Conservation (phyloP, 2,888 invertebrate species). For the Malacosoma neustria region DNA sequence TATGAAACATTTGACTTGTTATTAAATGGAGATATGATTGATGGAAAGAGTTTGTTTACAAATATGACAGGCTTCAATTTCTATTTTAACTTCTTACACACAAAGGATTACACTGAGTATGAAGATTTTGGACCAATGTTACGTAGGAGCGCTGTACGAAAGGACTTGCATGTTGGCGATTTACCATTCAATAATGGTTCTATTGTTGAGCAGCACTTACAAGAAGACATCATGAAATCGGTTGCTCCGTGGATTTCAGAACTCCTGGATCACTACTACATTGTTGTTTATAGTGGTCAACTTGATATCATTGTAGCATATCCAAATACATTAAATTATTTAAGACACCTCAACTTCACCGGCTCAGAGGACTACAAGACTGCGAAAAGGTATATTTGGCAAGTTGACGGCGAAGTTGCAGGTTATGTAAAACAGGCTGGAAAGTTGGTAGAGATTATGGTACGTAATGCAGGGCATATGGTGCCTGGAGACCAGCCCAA, state of each 20-base stretch:
- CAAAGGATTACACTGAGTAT: slow-evolving; percentile 68
- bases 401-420: slow-evolving; percentile 79
- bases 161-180: slow-evolving; percentile 90
- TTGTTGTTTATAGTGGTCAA: slow-evolving; percentile 92
- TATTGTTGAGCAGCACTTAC: slow-evolving; percentile 81
- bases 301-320: slow-evolving; percentile 94
- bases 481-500: slow-evolving; percentile 86
- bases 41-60: slow-evolving; percentile 76
- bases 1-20: slow-evolving; percentile 82
- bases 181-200: slow-evolving; percentile 78
- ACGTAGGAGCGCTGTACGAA: slow-evolving; percentile 77
- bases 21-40: slow-evolving; percentile 79
- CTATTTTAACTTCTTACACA: slow-evolving; percentile 83
- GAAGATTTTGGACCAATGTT: slow-evolving; percentile 77
- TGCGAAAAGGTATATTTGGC: slow-evolving; percentile 81
- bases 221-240: slow-evolving; percentile 87
- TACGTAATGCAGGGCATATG: slow-evolving; percentile 89
- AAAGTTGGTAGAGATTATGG: slow-evolving; percentile 82
- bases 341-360: slow-evolving; percentile 81
- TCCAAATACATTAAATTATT: slow-evolving; percentile 86
- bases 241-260: slow-evolving; percentile 83
- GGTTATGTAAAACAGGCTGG: slow-evolving; percentile 84
- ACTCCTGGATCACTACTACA: slow-evolving; percentile 78
- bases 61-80: slow-evolving; percentile 85
- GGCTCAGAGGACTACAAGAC: slow-evolving; percentile 78